Percentiles rank a stretch among this genome's conserved stretches.
These are phyloP conservation scores for Phoebastria nigripes DNA, from an alignment of 2,797 vertebrate species.

Conservation along the genomic window DNA sequence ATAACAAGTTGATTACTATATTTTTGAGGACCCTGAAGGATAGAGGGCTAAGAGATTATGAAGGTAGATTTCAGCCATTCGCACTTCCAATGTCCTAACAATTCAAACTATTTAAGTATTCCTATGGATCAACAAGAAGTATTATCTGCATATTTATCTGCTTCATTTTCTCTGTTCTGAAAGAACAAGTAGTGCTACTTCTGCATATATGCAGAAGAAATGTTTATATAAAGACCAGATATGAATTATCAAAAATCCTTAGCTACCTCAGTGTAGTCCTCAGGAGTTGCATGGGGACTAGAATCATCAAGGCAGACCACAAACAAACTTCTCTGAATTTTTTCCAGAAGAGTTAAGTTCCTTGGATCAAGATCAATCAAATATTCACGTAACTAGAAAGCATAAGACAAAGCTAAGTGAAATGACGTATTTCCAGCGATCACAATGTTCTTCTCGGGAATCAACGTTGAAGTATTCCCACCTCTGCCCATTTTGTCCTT, in stretches of 20 bases:
- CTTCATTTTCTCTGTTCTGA: neutral
- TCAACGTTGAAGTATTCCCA: constrained; percentile 42
- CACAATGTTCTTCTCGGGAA: neutral
- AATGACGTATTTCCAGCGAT: neutral
- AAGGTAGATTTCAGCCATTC: neutral
- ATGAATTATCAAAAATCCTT: neutral
- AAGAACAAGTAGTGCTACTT: neutral
- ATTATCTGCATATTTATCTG: neutral
- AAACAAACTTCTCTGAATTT: constrained; percentile 89
- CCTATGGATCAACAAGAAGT: neutral
- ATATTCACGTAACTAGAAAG: constrained; percentile 84
- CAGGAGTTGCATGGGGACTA: constrained; percentile 82
- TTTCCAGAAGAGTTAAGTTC: constrained; percentile 86
- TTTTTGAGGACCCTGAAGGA: neutral
- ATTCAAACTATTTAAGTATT: neutral
- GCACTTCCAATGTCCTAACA: neutral
- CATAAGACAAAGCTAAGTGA: constrained; percentile 6
- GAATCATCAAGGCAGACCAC: constrained; percentile 82
- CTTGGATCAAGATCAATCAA: constrained; percentile 87
- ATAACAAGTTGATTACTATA: neutral
- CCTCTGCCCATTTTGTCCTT: constrained; percentile 91
- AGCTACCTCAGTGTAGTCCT: constrained; percentile 87
- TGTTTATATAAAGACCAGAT: neutral
- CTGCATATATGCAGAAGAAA: neutral
- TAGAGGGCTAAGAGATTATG: neutral